Evolutionary conservation across 2,888 invertebrate genomes (phyloP), one percentile per base, ranked within the genome.

Genomic region (Volucella inanis): DNA sequence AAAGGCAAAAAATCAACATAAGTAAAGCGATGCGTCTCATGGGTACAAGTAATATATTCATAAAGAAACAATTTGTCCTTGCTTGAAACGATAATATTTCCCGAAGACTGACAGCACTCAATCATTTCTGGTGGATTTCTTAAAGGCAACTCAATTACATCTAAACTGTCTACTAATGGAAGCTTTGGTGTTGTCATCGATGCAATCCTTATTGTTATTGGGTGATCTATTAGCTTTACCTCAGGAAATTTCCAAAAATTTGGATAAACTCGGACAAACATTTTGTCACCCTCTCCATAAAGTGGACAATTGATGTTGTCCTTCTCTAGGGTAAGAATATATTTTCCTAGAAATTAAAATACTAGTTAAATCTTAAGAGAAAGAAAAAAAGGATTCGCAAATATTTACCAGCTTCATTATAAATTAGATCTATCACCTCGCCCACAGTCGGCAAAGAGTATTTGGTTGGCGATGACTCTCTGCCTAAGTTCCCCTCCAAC

Each of bases 81-180:
- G 83, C 91, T 91, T 86, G 90, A 89, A 15, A 91, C 90, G 31
- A 91, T 90, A 0, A 91, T 90, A 55, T 91, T 91, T 8, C 91
- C 91, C 2, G 91, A 91, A 3, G 88, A 91, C 90, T 94, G 95
- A 87, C 95, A 95, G 87, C 95, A 95, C 8, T 94, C 93, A 68
- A 95, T 93, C 55, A 93, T 90, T 77, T 93, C 93, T 0, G 95
- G 94, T 62, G 94, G 89, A 88, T 90, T 91, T 74, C 93, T 93
- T 3, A 95, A 91, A 0, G 96, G 96, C 57, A 96, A 91, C 90
- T 96, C 96, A 84, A 96, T 95, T 93, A 96, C 95, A 91, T 96
- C 95, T 67, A 95, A 92, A 77, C 94, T 93, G 87, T 94, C 93
- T 0, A 94, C 93, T 79, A 95, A 93, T 87, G 94, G 94, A 10